phyloP scores from a whole-genome alignment of 2,797 vertebrate species.

The Brachyrhaphis roseni region DNA sequence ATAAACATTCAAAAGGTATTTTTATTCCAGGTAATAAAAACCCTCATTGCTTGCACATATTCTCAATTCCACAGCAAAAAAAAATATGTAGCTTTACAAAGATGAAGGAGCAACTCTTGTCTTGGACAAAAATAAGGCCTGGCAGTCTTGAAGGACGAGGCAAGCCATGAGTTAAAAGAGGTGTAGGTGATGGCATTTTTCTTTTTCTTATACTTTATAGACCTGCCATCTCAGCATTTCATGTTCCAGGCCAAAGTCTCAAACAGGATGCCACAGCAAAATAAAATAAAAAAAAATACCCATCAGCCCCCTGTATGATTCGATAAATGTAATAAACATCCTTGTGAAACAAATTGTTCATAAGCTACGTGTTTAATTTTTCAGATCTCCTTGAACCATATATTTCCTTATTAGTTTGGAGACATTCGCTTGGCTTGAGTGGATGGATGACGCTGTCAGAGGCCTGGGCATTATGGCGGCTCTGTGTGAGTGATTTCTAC shows the following conservation, averaged over 20 bases:
- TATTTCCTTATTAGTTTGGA: slow-evolving; percentile 99
- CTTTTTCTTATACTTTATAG: slow-evolving; percentile 71
- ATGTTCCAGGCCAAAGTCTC: slow-evolving; percentile 73
- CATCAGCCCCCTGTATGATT: slow-evolving; percentile 87
- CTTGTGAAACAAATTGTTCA: slow-evolving; percentile 97
- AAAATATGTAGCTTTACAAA: slow-evolving; percentile 43
- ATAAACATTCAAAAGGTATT: slow-evolving; percentile 63
- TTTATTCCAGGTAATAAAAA: slow-evolving; percentile 66
- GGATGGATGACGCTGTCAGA: slow-evolving; percentile 99
- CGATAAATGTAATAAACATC: slow-evolving; percentile 98
- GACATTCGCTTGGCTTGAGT: slow-evolving; percentile 93
- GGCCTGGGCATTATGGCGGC: slow-evolving; percentile 95
- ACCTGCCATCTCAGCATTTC: slow-evolving; percentile 74
- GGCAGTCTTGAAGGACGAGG: slow-evolving; percentile 56
- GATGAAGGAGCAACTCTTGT: slow-evolving; percentile 44
- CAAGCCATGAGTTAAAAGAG: slow-evolving; percentile 41
- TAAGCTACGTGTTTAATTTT: slow-evolving; percentile 99
- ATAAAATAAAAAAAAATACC: slow-evolving; percentile 63
- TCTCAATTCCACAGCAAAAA: slow-evolving; percentile 46
- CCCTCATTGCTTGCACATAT: slow-evolving; percentile 44
- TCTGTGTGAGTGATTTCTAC: slow-evolving; percentile 99
- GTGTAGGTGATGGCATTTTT: slow-evolving; percentile 81
- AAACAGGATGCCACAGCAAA: slow-evolving; percentile 35
- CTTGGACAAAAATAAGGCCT: slow-evolving; percentile 55
- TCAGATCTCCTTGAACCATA: slow-evolving; percentile 96